Percentiles rank a stretch among this genome's conserved stretches.
Conservation (phyloP, 2,113 vertebrate genomes). For the Tupaia chinensis region DNA sequence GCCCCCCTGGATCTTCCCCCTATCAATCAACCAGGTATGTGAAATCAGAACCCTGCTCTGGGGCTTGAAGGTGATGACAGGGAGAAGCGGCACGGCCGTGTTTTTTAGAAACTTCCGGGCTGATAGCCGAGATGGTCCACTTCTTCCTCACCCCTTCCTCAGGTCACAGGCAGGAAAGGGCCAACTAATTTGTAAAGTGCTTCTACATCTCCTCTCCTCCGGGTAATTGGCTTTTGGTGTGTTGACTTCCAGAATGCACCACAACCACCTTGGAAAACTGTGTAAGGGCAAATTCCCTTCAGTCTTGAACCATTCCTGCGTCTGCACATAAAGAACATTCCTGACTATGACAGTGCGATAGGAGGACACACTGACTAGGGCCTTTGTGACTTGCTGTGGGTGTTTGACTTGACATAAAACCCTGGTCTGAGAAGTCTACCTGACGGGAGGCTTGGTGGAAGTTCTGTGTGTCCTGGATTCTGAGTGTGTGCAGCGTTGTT, state of each 20-base stretch:
- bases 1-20: background rate
- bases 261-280: background rate
- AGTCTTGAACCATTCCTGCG: background rate
- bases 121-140: background rate
- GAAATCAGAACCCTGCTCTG: background rate
- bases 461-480: background rate
- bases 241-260: background rate
- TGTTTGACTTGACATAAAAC: background rate
- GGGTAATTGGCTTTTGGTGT: background rate
- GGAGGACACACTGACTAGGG: background rate
- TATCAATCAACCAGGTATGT: background rate
- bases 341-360: background rate
- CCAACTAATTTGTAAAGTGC: background rate
- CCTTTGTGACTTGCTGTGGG: background rate
- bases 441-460: background rate
- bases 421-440: no score
- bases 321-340: background rate
- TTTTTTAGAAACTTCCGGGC: background rate
- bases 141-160: background rate
- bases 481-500: background rate
- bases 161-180: background rate
- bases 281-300: background rate
- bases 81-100: background rate
- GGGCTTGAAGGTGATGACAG: background rate
- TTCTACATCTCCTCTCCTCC: background rate